Percentiles rank a stretch among this genome's conserved stretches.
Conservation (phyloP, 2,113 vertebrate genomes). For the Verasper variegatus region DNA sequence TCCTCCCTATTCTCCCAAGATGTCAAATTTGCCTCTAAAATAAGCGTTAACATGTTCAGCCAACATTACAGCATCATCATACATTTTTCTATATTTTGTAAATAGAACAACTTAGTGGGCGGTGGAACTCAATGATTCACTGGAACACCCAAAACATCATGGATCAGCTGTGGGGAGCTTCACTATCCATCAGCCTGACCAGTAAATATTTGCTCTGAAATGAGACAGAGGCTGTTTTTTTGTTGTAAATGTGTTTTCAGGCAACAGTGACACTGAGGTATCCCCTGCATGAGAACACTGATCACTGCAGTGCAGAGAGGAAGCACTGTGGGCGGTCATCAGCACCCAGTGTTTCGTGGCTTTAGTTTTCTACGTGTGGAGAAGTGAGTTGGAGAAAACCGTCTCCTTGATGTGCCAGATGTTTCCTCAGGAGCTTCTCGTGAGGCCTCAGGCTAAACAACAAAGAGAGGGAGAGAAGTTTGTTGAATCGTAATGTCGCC, state of each 20-base stretch:
- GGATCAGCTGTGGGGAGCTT: too few species aligned
- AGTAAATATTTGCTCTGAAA: too few species aligned
- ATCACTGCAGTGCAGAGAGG: constrained; percentile 16
- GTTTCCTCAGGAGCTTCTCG: constrained; percentile 74
- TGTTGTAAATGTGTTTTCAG: not conserved
- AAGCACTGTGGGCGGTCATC: constrained; percentile 23
- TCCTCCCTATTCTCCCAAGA: too few species aligned
- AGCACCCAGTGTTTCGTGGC: constrained; percentile 23
- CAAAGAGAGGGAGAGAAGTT: constrained; percentile 63
- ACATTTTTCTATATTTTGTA: too few species aligned
- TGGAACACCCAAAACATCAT: too few species aligned
- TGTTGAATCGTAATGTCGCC: constrained; percentile 57
- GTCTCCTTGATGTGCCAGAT: constrained; percentile 68
- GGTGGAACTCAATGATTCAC: too few species aligned
- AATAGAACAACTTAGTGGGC: too few species aligned
- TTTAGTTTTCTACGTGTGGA: constrained; percentile 45
- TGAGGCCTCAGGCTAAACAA: constrained; percentile 58
- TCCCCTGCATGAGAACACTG: not conserved
- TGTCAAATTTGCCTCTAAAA: not conserved
- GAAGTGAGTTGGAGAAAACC: constrained; percentile 53
- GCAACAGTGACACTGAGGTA: not conserved
- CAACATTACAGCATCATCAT: not conserved
- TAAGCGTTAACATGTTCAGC: not conserved
- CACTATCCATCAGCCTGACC: too few species aligned
- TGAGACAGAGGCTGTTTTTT: not conserved